phyloP scores from a whole-genome alignment of 2,113 vertebrate species.

The Melanostigma gelatinosum region DNA sequence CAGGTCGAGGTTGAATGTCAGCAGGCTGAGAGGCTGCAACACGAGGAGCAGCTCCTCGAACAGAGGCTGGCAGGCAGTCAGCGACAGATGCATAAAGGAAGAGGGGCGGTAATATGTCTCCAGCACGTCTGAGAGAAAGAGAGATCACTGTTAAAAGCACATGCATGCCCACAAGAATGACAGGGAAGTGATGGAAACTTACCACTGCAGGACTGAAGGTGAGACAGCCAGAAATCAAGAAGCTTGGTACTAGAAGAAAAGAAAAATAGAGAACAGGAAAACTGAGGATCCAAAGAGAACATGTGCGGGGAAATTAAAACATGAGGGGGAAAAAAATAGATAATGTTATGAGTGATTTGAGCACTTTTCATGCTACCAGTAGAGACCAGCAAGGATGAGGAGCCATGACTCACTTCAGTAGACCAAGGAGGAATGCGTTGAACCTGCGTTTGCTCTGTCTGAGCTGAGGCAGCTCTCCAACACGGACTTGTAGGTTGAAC shows the following conservation, averaged over 20 bases:
- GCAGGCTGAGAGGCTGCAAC: constrained; percentile 94
- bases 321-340: background rate
- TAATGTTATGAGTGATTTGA: background rate
- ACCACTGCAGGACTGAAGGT: constrained; percentile 91
- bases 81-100: constrained; percentile 90
- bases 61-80: constrained; percentile 86
- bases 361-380: background rate
- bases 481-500: constrained; percentile 85
- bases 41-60: constrained; percentile 95
- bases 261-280: constrained; percentile 13
- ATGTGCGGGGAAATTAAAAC: background rate
- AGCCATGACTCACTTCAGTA: constrained; percentile 90
- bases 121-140: constrained; percentile 87
- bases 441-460: constrained; percentile 89
- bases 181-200: constrained; percentile 29
- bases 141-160: background rate
- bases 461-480: constrained; percentile 88
- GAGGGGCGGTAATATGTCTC: constrained; percentile 90
- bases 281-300: background rate
- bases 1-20: constrained; percentile 95
- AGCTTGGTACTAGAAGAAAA: constrained; percentile 86
- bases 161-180: background rate
- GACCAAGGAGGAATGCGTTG: constrained; percentile 93
- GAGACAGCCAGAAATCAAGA: constrained; percentile 92
- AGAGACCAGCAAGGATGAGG: background rate